Evolutionary conservation across 2,888 invertebrate species (phyloP).

Genomic region (Plebejus melissa): DNA sequence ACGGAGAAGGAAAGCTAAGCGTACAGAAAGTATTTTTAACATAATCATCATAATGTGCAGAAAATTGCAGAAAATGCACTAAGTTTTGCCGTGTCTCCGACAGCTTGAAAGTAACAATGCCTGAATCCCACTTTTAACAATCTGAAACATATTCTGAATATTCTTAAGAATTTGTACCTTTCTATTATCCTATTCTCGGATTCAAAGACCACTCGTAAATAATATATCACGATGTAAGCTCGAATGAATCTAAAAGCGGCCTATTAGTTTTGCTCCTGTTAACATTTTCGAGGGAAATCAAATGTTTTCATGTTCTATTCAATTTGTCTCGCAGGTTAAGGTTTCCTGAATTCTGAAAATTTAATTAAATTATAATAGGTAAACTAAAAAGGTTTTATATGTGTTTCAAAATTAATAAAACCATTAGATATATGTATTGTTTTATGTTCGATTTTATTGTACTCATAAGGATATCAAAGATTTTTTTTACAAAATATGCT

Average conservation of each 20-base stretch:
- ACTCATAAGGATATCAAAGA: too few species aligned
- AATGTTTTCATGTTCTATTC: neutral
- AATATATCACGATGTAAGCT: conserved; percentile 13
- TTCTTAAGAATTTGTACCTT: neutral
- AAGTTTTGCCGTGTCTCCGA: neutral
- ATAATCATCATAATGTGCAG: neutral
- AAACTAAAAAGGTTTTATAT: neutral
- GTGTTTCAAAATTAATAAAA: too few species aligned
- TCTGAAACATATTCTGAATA: conserved; percentile 10
- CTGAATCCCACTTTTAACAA: conserved; percentile 19
- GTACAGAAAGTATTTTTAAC: neutral
- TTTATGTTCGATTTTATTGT: too few species aligned
- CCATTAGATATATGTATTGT: too few species aligned
- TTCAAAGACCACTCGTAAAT: conserved; percentile 20
- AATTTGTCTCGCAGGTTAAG: neutral
- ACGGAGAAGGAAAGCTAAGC: too few species aligned
- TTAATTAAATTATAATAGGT: neutral
- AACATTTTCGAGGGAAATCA: conserved; percentile 3
- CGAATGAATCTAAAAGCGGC: neutral
- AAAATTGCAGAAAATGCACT: neutral
- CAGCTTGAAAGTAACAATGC: neutral
- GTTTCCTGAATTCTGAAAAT: neutral
- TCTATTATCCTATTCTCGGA: conserved; percentile 10
- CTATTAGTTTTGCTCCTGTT: conserved; percentile 6
- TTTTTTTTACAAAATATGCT: too few species aligned